Base-by-base conservation (phyloP, 2,113 vertebrate species). In the Empidonax alnorum region DNA sequence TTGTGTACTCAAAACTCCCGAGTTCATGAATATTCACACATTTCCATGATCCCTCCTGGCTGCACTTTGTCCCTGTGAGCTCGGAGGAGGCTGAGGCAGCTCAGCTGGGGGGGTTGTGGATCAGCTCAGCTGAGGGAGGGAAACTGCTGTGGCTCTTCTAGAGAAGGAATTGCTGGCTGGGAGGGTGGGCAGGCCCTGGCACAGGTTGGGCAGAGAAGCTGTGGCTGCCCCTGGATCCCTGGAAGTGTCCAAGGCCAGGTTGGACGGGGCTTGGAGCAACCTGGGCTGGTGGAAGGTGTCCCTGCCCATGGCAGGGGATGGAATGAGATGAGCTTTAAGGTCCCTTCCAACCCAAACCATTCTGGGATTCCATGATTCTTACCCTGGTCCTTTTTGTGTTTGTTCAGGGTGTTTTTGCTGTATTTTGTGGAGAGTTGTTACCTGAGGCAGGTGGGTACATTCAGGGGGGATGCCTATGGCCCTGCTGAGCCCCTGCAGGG, bases 21-120 rank as follows among this genome's bases (percentile, higher is more conserved):
- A 80, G 84, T 87, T 95, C 95, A 75, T 78, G 89, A 94, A 89
- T 87, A 95, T 87, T 95, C 95, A 83, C 72, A 87, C 24, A 17
- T 83, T 41, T 68, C 25, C 76, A 49, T 87, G 86, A 82, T 75
- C 80, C n/a, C 61, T 74, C 8, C 61, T 92, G 93, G 89, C 92
- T 84, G 80, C 59, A 50, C 78, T 37, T 73, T 74, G 87, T 30
- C 84, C 69, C 31, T 63, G 55, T 53, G 66, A 67, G 89, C 82
- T 81, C 55, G 62, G 93, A 81, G 81, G 89, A 37, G 84, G 37
- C 67, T 53, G 4, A 17, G 56, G 77, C 67, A 56, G 67, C 82
- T 89, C 49, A 30, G 82, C 49, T n/a, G 49, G 19, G 69, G 88
- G 1, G 8, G 8, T n/a, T 82, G 67, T 12, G 30, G 80, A 85